Evolutionary conservation across 2,888 invertebrate species (phyloP).

Genomic region (Phania funesta): DNA sequence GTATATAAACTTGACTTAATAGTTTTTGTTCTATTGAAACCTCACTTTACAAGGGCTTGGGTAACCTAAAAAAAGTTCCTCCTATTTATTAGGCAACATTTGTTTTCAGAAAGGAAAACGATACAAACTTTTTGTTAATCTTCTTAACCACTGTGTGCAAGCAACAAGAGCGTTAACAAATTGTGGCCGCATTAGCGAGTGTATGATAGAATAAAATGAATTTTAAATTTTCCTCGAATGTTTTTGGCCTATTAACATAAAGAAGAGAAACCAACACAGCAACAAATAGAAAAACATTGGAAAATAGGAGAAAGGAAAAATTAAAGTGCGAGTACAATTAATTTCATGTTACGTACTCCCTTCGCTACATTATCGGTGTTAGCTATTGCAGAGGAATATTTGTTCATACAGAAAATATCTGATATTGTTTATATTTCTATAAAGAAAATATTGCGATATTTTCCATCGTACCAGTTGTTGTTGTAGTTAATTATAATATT

Average conservation of each 20-base stretch:
- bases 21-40: no score
- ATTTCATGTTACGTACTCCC: constrained; percentile 43
- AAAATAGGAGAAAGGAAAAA: constrained; percentile 2
- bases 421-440: constrained; percentile 40
- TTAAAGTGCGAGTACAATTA: constrained; percentile 33
- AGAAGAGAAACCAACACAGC: constrained; percentile 13
- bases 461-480: not conserved
- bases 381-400: not conserved
- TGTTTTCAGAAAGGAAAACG: no score
- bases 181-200: constrained; percentile 11
- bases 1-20: no score
- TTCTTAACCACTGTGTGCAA: not conserved
- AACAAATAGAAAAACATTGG: constrained; percentile 3
- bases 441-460: constrained; percentile 27
- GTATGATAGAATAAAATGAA: constrained; percentile 1
- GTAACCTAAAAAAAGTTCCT: no score
- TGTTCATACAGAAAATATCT: not conserved
- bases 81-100: no score
- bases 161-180: not conserved
- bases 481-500: not conserved
- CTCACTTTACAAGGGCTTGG: no score
- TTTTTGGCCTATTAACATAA: constrained; percentile 27
- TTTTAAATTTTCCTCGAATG: constrained; percentile 4
- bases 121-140: not conserved
- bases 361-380: not conserved